Percentiles rank a stretch among this genome's conserved stretches.
These are phyloP conservation scores for Drosophila macrospina DNA, from an alignment of 2,888 invertebrate genomes.

Conservation along the genomic window DNA sequence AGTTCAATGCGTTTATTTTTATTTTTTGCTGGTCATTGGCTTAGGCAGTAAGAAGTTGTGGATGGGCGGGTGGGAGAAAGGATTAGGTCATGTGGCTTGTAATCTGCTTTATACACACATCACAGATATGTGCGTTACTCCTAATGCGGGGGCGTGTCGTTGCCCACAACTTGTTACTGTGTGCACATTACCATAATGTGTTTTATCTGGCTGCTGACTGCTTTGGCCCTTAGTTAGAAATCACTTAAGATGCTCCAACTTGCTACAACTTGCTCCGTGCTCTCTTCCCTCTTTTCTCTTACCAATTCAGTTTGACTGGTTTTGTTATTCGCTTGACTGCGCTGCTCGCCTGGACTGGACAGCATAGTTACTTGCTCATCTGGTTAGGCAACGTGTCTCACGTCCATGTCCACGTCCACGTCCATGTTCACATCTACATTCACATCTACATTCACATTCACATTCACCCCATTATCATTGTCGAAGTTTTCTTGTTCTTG, in stretches of 20 bases:
- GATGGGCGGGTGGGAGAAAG: conserved; percentile 12
- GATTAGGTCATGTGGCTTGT: conserved; percentile 54
- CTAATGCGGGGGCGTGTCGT: conserved; percentile 50
- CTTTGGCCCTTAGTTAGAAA: conserved; percentile 55
- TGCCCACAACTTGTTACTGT: conserved; percentile 66
- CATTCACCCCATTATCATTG: conserved; percentile 7
- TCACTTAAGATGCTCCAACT: conserved; percentile 65
- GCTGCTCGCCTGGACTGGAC: conserved; percentile 18
- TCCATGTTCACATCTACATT: neutral
- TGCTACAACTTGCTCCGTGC: neutral
- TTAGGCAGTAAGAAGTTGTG: neutral
- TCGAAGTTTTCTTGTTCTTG: conserved; percentile 25
- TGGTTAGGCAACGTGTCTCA: neutral
- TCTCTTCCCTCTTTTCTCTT: neutral
- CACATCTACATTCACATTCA: neutral
- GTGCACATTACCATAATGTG: conserved; percentile 76
- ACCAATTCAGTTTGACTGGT: conserved; percentile 14
- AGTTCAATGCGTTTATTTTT: conserved; percentile 52
- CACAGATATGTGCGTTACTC: conserved; percentile 12
- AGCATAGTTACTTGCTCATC: conserved; percentile 7
- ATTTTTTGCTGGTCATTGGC: conserved; percentile 65
- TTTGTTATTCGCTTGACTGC: conserved; percentile 36
- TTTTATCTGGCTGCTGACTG: conserved; percentile 65
- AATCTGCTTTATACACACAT: conserved; percentile 25
- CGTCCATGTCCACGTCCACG: neutral